phyloP scores from a whole-genome alignment of 2,797 vertebrate species.

The Sebastes hubbsi region DNA sequence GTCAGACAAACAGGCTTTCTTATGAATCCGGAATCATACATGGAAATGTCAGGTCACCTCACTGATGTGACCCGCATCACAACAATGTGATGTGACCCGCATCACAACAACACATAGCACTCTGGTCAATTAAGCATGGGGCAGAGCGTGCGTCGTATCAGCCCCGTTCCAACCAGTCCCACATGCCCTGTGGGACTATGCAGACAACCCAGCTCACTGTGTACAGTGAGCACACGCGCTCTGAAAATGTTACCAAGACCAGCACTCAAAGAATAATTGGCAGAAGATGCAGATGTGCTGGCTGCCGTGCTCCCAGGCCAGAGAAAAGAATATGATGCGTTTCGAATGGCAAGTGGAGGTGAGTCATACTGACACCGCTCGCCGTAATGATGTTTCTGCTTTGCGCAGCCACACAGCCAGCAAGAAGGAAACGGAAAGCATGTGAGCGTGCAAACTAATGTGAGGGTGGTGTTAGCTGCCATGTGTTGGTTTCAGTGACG shows the following conservation, averaged over 20 bases:
- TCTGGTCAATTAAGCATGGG: conserved; percentile 61
- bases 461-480: conserved; percentile 51
- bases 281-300: conserved; percentile 74
- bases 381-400: conserved; percentile 70
- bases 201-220: conserved; percentile 46
- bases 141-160: conserved; percentile 23
- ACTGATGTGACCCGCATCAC: conserved; percentile 46
- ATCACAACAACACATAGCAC: conserved; percentile 40
- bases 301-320: conserved; percentile 50
- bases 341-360: conserved; percentile 77
- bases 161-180: conserved; percentile 38
- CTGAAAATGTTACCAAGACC: conserved; percentile 45
- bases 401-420: conserved; percentile 50
- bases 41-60: conserved; percentile 58
- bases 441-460: conserved; percentile 62
- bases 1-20: conserved; percentile 26
- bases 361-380: conserved; percentile 71
- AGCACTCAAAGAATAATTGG: conserved; percentile 73
- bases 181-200: conserved; percentile 55
- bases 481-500: conserved; percentile 21
- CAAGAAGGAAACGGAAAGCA: conserved; percentile 41
- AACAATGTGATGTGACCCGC: conserved; percentile 48
- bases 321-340: conserved; percentile 62
- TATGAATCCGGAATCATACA: conserved; percentile 35
- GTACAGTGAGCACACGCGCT: conserved; percentile 5